Evolutionary conservation across 2,888 invertebrate genomes (phyloP).

Genomic region (Parasteatoda lunata): DNA sequence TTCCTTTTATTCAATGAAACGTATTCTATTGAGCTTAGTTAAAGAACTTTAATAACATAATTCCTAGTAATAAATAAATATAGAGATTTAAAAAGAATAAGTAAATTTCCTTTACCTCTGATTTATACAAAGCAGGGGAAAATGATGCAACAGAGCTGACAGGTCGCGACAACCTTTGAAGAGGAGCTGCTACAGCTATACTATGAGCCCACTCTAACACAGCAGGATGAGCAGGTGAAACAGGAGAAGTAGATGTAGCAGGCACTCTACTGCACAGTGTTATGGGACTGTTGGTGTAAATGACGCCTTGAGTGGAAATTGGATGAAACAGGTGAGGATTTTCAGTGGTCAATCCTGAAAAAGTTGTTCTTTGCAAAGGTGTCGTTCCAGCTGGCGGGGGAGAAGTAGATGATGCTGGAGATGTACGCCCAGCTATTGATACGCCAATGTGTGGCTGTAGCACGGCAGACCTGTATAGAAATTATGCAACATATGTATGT

Average conservation of each 20-base stretch:
- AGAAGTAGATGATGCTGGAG: conserved; percentile 69
- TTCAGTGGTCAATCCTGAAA: conserved; percentile 42
- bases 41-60: too few species aligned
- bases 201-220: conserved; percentile 66
- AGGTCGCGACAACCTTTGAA: conserved; percentile 52
- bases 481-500: background rate
- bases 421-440: conserved; percentile 70
- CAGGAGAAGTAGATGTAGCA: conserved; percentile 60
- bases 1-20: too few species aligned
- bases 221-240: conserved; percentile 73
- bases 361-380: conserved; percentile 34
- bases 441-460: conserved; percentile 62
- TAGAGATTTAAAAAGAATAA: too few species aligned
- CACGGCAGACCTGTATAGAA: conserved; percentile 47
- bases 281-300: conserved; percentile 60
- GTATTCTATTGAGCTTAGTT: too few species aligned
- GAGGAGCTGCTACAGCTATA: conserved; percentile 61
- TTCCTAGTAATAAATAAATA: too few species aligned
- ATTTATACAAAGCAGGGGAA: conserved; percentile 60
- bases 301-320: conserved; percentile 58
- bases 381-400: conserved; percentile 65
- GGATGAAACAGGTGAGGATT: conserved; percentile 59
- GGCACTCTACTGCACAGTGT: conserved; percentile 50
- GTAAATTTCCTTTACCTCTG: conserved; percentile 37
- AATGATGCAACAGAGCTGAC: conserved; percentile 53